Evolutionary conservation across 2,888 invertebrate species (phyloP).

Genomic region (Stramonita haemastoma): DNA sequence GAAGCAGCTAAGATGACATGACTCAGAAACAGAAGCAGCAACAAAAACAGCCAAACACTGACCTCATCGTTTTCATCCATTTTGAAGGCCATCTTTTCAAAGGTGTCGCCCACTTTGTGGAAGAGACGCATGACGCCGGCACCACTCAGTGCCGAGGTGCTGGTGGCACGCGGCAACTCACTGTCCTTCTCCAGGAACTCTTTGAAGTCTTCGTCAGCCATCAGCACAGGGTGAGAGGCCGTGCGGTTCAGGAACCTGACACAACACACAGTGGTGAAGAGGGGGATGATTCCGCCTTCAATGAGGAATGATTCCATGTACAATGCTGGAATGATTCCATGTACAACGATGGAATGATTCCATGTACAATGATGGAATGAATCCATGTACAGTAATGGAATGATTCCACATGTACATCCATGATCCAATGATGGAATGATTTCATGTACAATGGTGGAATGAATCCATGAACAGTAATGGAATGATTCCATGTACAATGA

Average conservation of each 20-base stretch:
- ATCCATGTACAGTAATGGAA: too few species aligned
- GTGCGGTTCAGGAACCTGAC: slow-evolving; percentile 75
- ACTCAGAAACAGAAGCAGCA: not conserved
- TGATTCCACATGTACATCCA: too few species aligned
- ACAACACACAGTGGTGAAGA: not conserved
- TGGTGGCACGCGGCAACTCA: slow-evolving; percentile 95
- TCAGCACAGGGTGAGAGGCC: slow-evolving; percentile 72
- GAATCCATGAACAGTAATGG: too few species aligned
- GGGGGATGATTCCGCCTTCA: too few species aligned
- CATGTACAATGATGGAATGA: too few species aligned
- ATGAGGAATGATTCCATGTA: too few species aligned
- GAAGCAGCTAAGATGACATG: not conserved
- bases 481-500: too few species aligned
- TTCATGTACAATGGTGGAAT: too few species aligned
- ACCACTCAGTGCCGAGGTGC: slow-evolving; percentile 95
- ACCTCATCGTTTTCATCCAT: slow-evolving; percentile 99
- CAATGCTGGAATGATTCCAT: too few species aligned
- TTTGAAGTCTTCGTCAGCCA: slow-evolving; percentile 94
- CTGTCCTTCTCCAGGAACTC: slow-evolving; percentile 96
- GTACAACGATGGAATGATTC: too few species aligned
- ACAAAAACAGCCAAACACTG: slow-evolving; percentile 36
- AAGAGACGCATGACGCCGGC: slow-evolving; percentile 96
- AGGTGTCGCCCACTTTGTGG: slow-evolving; percentile 96
- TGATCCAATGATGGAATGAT: too few species aligned
- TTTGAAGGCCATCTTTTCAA: slow-evolving; percentile 98